Evolutionary conservation across 2,113 vertebrate genomes (phyloP), one percentile per base, ranked within the genome.

Genomic region (Pyrgilauda ruficollis): DNA sequence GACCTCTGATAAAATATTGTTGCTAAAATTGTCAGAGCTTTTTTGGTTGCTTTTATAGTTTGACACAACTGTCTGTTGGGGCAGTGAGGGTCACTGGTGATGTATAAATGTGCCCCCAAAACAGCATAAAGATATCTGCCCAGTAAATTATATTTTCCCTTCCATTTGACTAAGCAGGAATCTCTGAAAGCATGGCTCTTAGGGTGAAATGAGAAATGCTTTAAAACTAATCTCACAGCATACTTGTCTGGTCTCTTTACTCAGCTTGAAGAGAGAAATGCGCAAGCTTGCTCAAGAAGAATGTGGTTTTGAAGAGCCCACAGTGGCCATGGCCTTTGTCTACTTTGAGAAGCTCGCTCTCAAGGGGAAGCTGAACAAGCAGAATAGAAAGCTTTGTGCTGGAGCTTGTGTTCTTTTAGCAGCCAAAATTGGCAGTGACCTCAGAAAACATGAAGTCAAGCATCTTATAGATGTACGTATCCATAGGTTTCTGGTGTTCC

Each of bases 281-380:
- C 98, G 98, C 84, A 99, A 99, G 96, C 98, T 99, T 43, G 99
- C 99, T 19, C 99, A 99, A 98, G 99, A 99, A 78, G 99, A 99
- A 66, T 99, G 99, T 78, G 98, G 99, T 66, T 99, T 99, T 7
- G 99, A 99, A 97, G 99, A 99, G 90, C 98, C 99, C 66, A 99
- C 99, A 0, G 99, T 99, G 85, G 99, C 99, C 96, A 99, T 99
- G 99, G 99, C 99, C 55, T 99, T 99, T 47, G 99, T 99, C 97
- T 99, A 99, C 98, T 99, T 99, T 68, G 99, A 99, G 97, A 99
- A 99, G 97, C 99, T 99, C 3, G 99, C 99, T 84, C 99, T 99
- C 95, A 99, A 99, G 97, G 99, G 99, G 76, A 99, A 99, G 96
- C 98, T 99, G 44, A 98, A 99, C 98, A 99, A 99, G 96, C 99